Base-by-base conservation (phyloP, 2,888 invertebrate genomes). In the Brachylomia viminalis region DNA sequence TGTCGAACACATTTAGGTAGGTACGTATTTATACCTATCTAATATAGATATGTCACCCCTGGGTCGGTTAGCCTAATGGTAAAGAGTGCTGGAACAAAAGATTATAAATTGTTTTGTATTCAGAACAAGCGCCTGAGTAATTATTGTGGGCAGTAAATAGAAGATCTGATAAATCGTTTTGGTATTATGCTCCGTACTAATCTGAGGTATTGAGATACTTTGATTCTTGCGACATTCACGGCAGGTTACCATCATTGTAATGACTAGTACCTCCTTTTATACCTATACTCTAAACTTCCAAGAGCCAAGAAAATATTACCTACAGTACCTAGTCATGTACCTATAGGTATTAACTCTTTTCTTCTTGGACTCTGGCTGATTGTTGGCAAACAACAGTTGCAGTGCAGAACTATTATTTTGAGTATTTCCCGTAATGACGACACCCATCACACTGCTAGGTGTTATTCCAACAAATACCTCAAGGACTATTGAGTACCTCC, bases 111-210 rank as follows among this genome's bases (percentile, higher is more conserved):
- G 4, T 27, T 42, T 5, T 42, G 8, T 20, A 49, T 65, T 62
- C 2, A 11, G 7, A 30, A 10, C 6, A 27, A 66, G 61, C 80
- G 83, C 81, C 81, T 81, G 74, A 23, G 2, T 17, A 30, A 66
- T 66, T 15, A 42, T 61, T 33, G 13, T 15, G 1, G 23, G 81
- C 81, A 83, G 8, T 17, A 23, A 79, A 61, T 74, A 13, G 54
- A 38, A 38, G 58, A 78, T 65, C 33, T 49, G 30, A 27, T 27
- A 27, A 23, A 52, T 54, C 1, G 38, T 38, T 17, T 42, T 54
- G 27, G 7, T 42, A 5, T 2, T 2, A n/a, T 27, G 27, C n/a
- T 72, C 10, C 30, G 11, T 72, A 27, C n/a, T 33, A 17, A 33
- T 73, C 42, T 30, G 13, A 45, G 73, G 38, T 38, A 47, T 58